These are phyloP conservation scores for Anaspis maculata DNA, from an alignment of 2,888 invertebrate genomes.

Conservation along the genomic window DNA sequence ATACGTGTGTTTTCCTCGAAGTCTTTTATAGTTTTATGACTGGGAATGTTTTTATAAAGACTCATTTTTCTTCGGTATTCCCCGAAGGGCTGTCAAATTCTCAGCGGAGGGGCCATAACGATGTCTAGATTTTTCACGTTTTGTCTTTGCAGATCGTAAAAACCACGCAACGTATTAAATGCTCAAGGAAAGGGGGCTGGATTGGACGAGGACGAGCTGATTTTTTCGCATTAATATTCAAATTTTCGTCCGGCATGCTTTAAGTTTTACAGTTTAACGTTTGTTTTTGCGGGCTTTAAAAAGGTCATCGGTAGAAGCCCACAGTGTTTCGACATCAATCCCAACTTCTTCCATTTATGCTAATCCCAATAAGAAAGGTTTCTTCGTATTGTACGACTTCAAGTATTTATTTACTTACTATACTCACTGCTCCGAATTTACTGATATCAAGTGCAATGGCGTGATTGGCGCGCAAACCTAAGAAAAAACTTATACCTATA, in stretches of 20 bases:
- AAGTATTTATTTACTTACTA: conserved; percentile 27
- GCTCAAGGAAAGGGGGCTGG: too few species aligned
- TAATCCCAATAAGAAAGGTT: conserved; percentile 31
- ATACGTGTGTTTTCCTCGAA: conserved; percentile 21
- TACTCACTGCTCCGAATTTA: too few species aligned
- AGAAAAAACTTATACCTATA: too few species aligned
- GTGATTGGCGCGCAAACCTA: too few species aligned
- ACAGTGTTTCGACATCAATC: too few species aligned
- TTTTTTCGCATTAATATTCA: too few species aligned
- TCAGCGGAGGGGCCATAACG: conserved; percentile 26
- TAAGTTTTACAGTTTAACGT: conserved; percentile 5
- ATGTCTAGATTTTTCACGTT: conserved; percentile 25
- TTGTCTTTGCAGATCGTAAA: conserved; percentile 16
- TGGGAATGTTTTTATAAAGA: conserved; percentile 42
- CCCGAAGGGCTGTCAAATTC: conserved; percentile 37
- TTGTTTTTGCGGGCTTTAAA: too few species aligned
- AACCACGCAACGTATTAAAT: conserved; percentile 2
- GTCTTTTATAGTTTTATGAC: conserved; percentile 41
- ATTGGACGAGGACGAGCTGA: too few species aligned
- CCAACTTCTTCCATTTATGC: conserved; percentile 21
- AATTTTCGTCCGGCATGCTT: too few species aligned
- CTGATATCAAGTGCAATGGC: too few species aligned
- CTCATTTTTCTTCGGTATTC: conserved; percentile 38
- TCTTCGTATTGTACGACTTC: conserved; percentile 31
- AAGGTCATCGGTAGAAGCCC: too few species aligned